These are phyloP conservation scores for Xerus rutilus DNA, from an alignment of 2,797 vertebrate genomes.

Conservation along the genomic window DNA sequence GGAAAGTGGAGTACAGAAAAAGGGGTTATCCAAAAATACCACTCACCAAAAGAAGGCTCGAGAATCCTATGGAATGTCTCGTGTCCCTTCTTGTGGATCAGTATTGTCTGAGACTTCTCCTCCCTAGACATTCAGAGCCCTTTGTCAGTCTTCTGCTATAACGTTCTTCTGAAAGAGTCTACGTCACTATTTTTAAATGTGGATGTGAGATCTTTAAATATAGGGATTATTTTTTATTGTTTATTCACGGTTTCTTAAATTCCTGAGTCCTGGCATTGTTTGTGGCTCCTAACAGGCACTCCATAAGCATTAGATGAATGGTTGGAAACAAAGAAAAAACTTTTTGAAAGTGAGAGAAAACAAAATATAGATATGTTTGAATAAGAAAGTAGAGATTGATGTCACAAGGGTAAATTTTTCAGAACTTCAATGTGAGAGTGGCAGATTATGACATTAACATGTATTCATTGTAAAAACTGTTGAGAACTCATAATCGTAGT, in stretches of 20 bases:
- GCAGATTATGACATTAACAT: neutral
- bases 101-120: neutral
- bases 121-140: neutral
- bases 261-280: neutral
- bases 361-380: neutral
- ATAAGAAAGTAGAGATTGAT: neutral
- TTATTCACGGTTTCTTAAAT: neutral
- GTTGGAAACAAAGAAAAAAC: neutral
- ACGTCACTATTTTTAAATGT: neutral
- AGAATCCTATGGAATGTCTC: rapidly evolving
- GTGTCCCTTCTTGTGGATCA: neutral
- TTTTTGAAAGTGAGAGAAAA: neutral
- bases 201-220: neutral
- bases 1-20: neutral
- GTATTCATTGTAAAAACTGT: neutral
- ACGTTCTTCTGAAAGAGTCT: neutral
- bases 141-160: neutral
- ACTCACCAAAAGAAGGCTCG: neutral
- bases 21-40: neutral
- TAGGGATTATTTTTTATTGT: neutral
- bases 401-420: neutral
- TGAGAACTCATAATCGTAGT: neutral
- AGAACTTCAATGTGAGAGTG: neutral
- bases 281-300: neutral
- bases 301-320: neutral